Evolutionary conservation across 2,888 invertebrate species (phyloP).

Genomic region (Bellardia bayeri): DNA sequence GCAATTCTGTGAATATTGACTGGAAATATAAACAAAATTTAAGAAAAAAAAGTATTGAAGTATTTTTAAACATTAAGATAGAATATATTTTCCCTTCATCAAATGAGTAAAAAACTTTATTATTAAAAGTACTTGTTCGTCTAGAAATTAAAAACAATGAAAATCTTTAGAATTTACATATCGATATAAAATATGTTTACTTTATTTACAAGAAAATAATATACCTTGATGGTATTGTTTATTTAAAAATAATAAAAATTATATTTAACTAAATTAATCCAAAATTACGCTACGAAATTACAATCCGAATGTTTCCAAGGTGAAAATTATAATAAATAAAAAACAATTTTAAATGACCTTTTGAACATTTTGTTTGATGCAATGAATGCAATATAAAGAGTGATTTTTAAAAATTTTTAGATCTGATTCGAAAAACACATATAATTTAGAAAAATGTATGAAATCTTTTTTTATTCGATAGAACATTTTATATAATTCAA

Average conservation of each 20-base stretch:
- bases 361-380: too few relatives aligned
- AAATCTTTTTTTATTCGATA: too few relatives aligned
- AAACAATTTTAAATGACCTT: not conserved
- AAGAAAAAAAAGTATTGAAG: conserved; percentile 25
- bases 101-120: conserved; percentile 7
- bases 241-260: not conserved
- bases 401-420: too few relatives aligned
- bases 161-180: not conserved
- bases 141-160: not conserved
- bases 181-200: not conserved
- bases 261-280: not conserved
- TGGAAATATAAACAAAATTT: conserved; percentile 56
- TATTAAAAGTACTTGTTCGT: not conserved
- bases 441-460: too few relatives aligned
- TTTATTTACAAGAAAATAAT: not conserved
- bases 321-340: not conserved
- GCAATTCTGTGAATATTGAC: conserved; percentile 23
- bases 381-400: too few relatives aligned
- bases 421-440: too few relatives aligned
- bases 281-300: not conserved
- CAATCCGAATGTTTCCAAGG: not conserved
- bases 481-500: too few relatives aligned
- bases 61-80: conserved; percentile 48
- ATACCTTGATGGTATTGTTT: not conserved
- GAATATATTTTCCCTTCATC: conserved; percentile 2